Evolutionary conservation across 2,888 invertebrate species (phyloP).

Genomic region (Onchidella celtica): DNA sequence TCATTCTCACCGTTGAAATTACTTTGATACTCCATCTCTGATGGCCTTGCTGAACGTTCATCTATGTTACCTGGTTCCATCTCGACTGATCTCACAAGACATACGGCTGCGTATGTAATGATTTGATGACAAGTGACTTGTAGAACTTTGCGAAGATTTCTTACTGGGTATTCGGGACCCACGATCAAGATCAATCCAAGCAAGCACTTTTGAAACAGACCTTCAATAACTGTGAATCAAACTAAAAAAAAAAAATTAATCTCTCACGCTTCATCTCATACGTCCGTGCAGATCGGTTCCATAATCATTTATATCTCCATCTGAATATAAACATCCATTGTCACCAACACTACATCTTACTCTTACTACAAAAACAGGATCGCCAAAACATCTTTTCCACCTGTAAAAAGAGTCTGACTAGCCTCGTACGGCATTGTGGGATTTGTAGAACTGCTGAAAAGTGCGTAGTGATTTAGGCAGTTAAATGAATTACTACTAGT

Average conservation of each 20-base stretch:
- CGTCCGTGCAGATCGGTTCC: too few relatives aligned
- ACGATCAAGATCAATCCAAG: slow-evolving; percentile 16
- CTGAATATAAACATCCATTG: too few relatives aligned
- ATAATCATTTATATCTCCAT: too few relatives aligned
- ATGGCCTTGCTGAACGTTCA: background rate
- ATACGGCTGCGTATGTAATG: too few relatives aligned
- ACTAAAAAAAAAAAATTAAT: too few relatives aligned
- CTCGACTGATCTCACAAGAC: too few relatives aligned
- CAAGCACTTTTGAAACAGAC: slow-evolving; percentile 37
- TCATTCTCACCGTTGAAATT: background rate
- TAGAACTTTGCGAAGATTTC: slow-evolving; percentile 12
- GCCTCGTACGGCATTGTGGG: slow-evolving; percentile 37
- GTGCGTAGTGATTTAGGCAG: slow-evolving; percentile 34
- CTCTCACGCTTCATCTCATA: too few relatives aligned
- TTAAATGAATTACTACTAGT: too few relatives aligned
- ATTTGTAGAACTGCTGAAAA: background rate
- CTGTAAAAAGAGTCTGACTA: slow-evolving; percentile 45
- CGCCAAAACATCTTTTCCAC: slow-evolving; percentile 48
- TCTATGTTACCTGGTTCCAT: background rate
- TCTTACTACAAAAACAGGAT: slow-evolving; percentile 25
- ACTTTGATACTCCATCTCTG: background rate
- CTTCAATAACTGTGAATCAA: too few relatives aligned
- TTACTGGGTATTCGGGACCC: background rate
- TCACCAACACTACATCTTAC: too few relatives aligned
- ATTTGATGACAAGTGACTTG: background rate